Percentiles rank a stretch among this genome's conserved stretches.
phyloP scores from a whole-genome alignment of 2,797 vertebrate genomes.

The Chiroxiphia lanceolata region DNA sequence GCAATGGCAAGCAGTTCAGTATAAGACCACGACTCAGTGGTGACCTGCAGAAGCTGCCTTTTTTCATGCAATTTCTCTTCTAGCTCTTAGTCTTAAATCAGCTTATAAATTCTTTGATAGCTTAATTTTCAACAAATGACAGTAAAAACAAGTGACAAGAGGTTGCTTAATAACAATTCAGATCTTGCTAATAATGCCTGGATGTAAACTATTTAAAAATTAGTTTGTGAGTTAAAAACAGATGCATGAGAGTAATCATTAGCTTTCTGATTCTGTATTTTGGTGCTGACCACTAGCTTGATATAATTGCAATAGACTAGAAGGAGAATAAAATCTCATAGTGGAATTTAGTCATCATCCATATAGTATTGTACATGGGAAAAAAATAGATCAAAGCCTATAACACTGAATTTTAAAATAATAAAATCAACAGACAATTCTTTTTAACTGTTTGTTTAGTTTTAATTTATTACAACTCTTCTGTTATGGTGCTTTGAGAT shows the following conservation, averaged over 20 bases:
- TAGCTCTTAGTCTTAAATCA: not conserved
- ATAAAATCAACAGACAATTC: not conserved
- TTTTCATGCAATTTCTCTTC: not conserved
- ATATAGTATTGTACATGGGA: not conserved
- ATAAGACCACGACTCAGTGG: not conserved
- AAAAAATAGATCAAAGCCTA: not conserved
- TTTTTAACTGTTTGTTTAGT: not conserved
- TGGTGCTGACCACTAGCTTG: not conserved
- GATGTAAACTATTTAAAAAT: not conserved
- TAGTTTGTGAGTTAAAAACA: not conserved
- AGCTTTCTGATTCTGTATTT: not conserved
- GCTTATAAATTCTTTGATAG: not conserved
- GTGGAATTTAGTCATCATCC: not conserved
- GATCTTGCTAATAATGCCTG: not conserved
- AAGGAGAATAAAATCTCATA: not conserved
- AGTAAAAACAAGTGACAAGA: not conserved
- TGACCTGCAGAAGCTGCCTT: not conserved
- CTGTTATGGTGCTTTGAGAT: not conserved
- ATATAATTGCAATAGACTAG: not conserved
- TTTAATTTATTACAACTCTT: not conserved
- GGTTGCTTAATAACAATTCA: not conserved
- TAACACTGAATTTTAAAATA: not conserved
- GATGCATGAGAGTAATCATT: not conserved
- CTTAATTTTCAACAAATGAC: not conserved
- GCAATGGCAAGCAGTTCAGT: not conserved